Evolutionary conservation across 2,797 vertebrate genomes (phyloP), one percentile per base, ranked within the genome.

Genomic region (Chromobotia macracanthus): DNA sequence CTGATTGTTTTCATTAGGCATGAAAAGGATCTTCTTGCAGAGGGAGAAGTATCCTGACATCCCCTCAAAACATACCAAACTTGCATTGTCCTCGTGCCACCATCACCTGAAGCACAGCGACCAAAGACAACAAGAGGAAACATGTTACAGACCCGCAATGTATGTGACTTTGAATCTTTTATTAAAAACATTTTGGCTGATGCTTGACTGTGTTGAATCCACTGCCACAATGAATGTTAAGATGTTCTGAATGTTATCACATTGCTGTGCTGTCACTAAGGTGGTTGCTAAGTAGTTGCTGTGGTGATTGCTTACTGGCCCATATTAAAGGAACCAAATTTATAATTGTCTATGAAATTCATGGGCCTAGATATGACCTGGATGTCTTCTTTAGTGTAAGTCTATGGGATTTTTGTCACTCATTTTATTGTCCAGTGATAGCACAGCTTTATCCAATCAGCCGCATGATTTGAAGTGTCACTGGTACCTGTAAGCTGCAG

Each of bases 41-140:
- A 75, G 58, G 81, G 71, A 70, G 81, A 72, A 64, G 72, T 79
- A 79, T 83, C 81, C 77, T 83, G 72, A 79, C 21, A 7, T 75
- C 68, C 41, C 8, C 67, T 60, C 48, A 46, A 64, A 46, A 55
- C 66, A 75, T 51, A 63, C 12, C 50, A 61, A 12, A 25, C 19
- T 10, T 15, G 60, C 11, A 80, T 80, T 80, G 72, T 83, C 38
- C 44, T 60, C 60, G 15, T 75, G 38, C 28, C 13, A 72, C 35
- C 7, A 51, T 66, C 50, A 82, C 77, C 66, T 79, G 60, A 58
- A 51, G 16, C 77, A 35, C 50, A 61, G 5, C 2, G 7, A 53
- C 13, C 21, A 83, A 66, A 80, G 28, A 76, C 10, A 64, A 70
- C 66, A 72, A 66, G 72, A 63, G 71, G 76, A 82, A 82, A 75